Conservation (phyloP, 2,113 vertebrate species). For the Larimichthys crocea region DNA sequence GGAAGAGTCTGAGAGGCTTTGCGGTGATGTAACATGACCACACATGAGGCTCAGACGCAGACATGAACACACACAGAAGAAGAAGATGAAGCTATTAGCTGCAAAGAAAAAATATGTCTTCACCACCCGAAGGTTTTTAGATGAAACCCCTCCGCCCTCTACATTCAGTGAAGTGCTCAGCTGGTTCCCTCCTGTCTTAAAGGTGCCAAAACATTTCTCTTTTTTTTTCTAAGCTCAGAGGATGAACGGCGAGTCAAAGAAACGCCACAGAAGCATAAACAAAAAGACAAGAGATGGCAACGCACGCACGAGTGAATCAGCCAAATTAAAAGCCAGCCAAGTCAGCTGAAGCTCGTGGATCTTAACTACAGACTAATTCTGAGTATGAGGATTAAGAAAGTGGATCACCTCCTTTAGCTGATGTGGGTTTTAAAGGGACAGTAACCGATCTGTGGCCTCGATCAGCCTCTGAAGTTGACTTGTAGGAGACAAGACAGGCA, state of each 20-base stretch:
- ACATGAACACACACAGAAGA: neutral
- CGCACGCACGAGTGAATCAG: neutral
- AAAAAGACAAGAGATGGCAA: neutral
- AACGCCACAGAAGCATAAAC: neutral
- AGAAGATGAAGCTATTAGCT: constrained; percentile 28
- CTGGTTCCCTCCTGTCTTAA: neutral
- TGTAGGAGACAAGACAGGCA: neutral
- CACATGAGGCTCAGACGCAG: constrained; percentile 16
- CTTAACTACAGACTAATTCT: constrained; percentile 29
- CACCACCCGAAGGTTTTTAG: constrained; percentile 50
- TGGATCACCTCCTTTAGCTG: constrained; percentile 63
- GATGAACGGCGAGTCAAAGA: constrained; percentile 2
- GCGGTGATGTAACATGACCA: constrained; percentile 60
- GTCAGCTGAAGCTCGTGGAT: constrained; percentile 51
- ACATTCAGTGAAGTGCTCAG: constrained; percentile 23
- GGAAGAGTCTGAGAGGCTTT: constrained; percentile 71
- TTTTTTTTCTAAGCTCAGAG: neutral
- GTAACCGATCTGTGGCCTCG: constrained; percentile 10
- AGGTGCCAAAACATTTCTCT: constrained; percentile 3
- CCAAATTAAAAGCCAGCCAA: constrained; percentile 37
- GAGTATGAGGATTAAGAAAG: constrained; percentile 66
- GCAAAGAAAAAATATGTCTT: constrained; percentile 3
- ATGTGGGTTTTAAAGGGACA: constrained; percentile 67
- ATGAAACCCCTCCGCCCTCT: constrained; percentile 37
- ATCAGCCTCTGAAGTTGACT: neutral